Evolutionary conservation across 2,113 vertebrate genomes (phyloP), one percentile per base, ranked within the genome.

Genomic region (Podocnemis expansa): DNA sequence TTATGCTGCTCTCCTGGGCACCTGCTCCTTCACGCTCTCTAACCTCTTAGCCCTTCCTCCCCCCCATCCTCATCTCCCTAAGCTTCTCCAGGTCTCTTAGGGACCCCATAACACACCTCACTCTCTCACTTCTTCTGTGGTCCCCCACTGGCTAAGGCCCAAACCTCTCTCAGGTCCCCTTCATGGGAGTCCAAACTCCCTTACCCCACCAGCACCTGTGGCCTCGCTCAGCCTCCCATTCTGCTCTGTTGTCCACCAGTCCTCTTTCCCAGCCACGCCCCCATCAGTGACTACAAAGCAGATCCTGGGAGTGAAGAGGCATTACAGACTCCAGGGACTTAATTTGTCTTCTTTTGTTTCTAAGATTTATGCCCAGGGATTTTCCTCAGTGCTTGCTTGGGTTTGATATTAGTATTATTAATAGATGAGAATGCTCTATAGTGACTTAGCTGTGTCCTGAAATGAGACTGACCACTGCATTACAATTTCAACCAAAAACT

Each of bases 111-210:
- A 19, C 6, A n/a, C 9, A 34, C 34, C 63, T 21, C 17, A 38
- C 8, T 21, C 34, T n/a, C 9, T n/a, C 2, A 7, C 60, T 4
- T 4, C 63, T 8, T 4, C 34, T 3, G 17, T 9, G 63, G 17
- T 34, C 34, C 14, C 49, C 8, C 49, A 12, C 49, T 13, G 11
- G 49, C 49, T 12, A 51, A 51, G 11, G 49, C 49, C 49, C 49
- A 19, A 67, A 21, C 63, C 34, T 70, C 34, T 34, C 34, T 70
- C 63, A 70, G 63, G 34, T 70, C 38, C 34, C 34, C 63, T 70
- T 4, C 14, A n/a, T 4, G 19, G 63, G 17, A 14, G 63, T 16
- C 63, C 38, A 38, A 22, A 17, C 19, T 70, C 63, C 34, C 19
- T 70, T 38, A 17, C 13, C 34, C 27, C 8, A 67, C 19, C 63